Conservation (phyloP, 1,140 invertebrate genomes). For the Diachasma alloeum region DNA sequence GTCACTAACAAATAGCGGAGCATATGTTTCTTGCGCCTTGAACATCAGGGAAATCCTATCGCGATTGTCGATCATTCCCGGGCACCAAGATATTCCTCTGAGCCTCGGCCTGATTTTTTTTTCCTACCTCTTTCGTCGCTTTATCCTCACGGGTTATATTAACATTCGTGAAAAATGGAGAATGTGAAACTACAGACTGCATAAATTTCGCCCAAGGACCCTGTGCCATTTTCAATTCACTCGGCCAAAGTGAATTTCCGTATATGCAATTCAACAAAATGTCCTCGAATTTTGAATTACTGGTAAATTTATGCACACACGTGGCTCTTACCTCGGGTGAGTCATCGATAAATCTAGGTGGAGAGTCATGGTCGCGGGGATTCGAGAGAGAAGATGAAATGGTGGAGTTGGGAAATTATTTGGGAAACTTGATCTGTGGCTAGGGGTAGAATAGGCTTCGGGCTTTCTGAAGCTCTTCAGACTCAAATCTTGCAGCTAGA, state of each 20-base stretch:
- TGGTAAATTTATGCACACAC: background rate
- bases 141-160: conserved; percentile 30
- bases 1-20: conserved; percentile 28
- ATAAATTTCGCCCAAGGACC: background rate
- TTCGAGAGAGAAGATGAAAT: too few species aligned
- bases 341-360: background rate
- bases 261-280: background rate
- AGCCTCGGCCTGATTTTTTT: background rate
- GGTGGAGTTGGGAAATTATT: too few species aligned
- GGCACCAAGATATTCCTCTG: background rate
- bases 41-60: background rate
- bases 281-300: background rate
- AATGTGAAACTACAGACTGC: background rate
- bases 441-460: too few species aligned
- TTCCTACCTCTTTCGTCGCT: conserved; percentile 18
- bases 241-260: background rate
- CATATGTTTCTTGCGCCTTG: conserved; percentile 10
- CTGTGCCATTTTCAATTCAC: background rate
- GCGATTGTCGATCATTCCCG: background rate
- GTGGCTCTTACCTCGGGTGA: background rate
- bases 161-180: conserved; percentile 29
- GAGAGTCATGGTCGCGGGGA: background rate
- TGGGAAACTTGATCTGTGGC: too few species aligned
- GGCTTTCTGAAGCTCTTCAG: too few species aligned
- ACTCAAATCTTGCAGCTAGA: too few species aligned